Base-by-base conservation (phyloP, 2,888 invertebrate genomes). In the Halocaridina rubra region DNA sequence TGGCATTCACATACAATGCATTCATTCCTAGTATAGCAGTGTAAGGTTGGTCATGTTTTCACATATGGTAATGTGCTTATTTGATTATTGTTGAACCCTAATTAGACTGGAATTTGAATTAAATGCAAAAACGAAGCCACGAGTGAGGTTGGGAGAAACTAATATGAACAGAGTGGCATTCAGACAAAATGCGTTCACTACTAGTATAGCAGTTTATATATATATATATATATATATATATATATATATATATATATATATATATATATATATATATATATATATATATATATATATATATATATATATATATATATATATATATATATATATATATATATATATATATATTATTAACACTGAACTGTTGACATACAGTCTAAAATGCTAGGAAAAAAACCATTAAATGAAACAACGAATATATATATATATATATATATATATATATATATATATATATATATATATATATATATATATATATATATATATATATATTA, bases 391-490 rank as follows among this genome's bases (percentile, higher is more conserved):
- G n/a, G n/a, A n/a, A n/a, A n/a, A n/a, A n/a, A n/a, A n/a, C n/a
- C n/a, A 64, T 27, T n/a, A 64, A 10, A 64, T 64, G 24, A 22
- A 64, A 22, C 3, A 22, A 3, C 3, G 24, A 22, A 22, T 29
- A 64, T 7, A n/a, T 16, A 64, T 3, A 64, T 64, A 7, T 64
- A 4, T 29, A 64, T 64, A 64, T 64, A 64, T 64, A 64, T 64
- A 64, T 64, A 64, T 64, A 64, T 64, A 64, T 64, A 64, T 64
- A 64, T 64, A 64, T 64, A 64, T 64, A 64, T 64, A 64, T 64
- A 64, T 64, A 64, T 64, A 64, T 64, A 64, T 64, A 64, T 64
- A 64, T 64, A 64, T 64, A 64, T 64, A 64, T 64, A 64, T 29
- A 64, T 29, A 29, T 64, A 64, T 64, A 64, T 64, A 64, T 64